phyloP scores from a whole-genome alignment of 2,888 invertebrate genomes.

The Agrotis clavis region DNA sequence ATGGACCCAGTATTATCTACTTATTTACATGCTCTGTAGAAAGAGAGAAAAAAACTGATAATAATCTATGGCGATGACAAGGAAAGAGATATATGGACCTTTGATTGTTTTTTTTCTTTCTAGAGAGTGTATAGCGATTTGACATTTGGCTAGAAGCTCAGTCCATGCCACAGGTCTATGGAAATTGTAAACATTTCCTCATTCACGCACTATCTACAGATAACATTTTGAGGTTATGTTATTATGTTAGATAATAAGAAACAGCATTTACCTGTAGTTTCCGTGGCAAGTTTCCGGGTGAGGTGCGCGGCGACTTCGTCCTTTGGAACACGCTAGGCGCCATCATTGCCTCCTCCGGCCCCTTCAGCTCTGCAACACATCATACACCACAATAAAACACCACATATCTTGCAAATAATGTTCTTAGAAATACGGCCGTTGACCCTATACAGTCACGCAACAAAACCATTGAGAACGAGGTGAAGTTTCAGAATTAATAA shows the following conservation, averaged over 20 bases:
- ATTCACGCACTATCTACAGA: not conserved
- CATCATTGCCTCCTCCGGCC: conserved; percentile 90
- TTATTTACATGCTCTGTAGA: too few species aligned
- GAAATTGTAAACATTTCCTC: not conserved
- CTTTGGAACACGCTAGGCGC: conserved; percentile 91
- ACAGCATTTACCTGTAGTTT: conserved; percentile 83
- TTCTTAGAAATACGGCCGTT: conserved; percentile 58
- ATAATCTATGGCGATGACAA: too few species aligned
- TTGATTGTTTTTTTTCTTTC: too few species aligned
- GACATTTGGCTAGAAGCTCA: too few species aligned
- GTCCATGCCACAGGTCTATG: too few species aligned
- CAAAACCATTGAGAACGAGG: conserved; percentile 69
- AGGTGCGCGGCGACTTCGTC: conserved; percentile 87
- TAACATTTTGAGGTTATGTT: conserved; percentile 14
- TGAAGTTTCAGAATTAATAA: conserved; percentile 65
- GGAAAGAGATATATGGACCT: too few species aligned
- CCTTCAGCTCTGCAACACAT: conserved; percentile 82
- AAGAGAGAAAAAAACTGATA: too few species aligned
- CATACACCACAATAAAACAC: conserved; percentile 41
- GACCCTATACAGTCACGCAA: conserved; percentile 70
- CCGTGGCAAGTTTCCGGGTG: conserved; percentile 84
- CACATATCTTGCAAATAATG: conserved; percentile 11
- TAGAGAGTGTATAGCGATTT: too few species aligned
- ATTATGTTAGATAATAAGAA: conserved; percentile 6
- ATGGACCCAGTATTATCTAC: too few species aligned